Evolutionary conservation across 2,113 vertebrate species (phyloP), one percentile per base, ranked within the genome.

Genomic region (Eurypyga helias): DNA sequence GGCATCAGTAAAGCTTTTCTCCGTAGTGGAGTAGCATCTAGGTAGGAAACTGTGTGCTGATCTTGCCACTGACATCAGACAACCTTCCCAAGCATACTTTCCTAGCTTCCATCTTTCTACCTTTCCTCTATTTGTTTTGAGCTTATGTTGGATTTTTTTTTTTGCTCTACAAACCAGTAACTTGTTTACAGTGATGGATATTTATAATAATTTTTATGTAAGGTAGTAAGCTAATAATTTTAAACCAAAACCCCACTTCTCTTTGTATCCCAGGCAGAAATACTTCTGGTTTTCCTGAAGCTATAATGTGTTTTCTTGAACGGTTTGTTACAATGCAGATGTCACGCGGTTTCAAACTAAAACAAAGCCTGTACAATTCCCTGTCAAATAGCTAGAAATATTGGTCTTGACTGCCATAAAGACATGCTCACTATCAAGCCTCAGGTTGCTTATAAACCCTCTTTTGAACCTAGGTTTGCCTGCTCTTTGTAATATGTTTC

Each of bases 401-500:
- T 76, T 88, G 85, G 34, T 85, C 65, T 76, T 88, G 90, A 66
- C 75, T 95, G 61, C 87, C 66, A 51, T 76, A 72, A 94, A 67
- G 75, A 41, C 58, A 13, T 25, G 54, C 31, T 96, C 4, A 20
- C 28, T 88, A 90, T 83, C 49, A 92, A 73, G 49, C 79, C 76
- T 90, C 38, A 67, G 54, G 75, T 93, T 95, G 38, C 58, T 90
- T 77, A 55, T 77, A 88, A 79, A 93, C 45, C 45, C 25, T 80
- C 41, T 78, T 94, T 85, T 96, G 83, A 92, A 69, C 71, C 36
- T 51, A 25, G 65, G 41, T 83, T 94, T 88, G 38, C 70, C 34
- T 85, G 49, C 20, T 80, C n/a, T 94, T 93, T 92, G 65, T 69
- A 83, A 76, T 93, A 85, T 24, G 65, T 72, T 92, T 92, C 75